These are phyloP conservation scores for Synanthedon vespiformis DNA, from an alignment of 2,888 invertebrate genomes.

Conservation along the genomic window DNA sequence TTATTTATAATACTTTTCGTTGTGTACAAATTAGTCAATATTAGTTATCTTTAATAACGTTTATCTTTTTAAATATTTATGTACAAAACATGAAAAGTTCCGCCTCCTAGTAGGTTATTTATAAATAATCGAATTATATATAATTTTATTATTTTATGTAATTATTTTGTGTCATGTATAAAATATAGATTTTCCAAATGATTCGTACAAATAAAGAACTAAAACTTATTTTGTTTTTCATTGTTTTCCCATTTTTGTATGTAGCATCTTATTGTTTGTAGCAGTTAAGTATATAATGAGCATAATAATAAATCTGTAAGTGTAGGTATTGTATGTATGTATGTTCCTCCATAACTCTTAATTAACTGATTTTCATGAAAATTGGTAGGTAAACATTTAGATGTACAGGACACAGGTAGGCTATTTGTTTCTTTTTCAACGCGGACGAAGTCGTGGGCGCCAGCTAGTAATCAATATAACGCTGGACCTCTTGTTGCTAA, in stretches of 20 bases:
- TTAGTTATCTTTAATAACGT: conserved; percentile 4
- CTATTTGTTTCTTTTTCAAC: too few species aligned
- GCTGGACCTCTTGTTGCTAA: too few species aligned
- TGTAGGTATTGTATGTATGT: too few species aligned
- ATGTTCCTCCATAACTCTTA: too few species aligned
- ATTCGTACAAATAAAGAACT: conserved; percentile 66
- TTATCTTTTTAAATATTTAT: conserved; percentile 4
- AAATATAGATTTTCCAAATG: conserved; percentile 14
- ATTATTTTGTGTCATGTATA: conserved; percentile 7
- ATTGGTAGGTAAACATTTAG: too few species aligned
- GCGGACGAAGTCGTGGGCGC: too few species aligned
- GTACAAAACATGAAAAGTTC: background rate
- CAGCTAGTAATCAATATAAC: too few species aligned
- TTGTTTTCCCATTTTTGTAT: background rate
- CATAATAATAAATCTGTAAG: too few species aligned
- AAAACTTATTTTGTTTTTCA: conserved; percentile 13
- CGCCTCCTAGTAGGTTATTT: conserved; percentile 3
- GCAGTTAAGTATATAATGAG: too few species aligned
- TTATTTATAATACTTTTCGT: conserved; percentile 3
- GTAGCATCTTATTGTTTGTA: too few species aligned
- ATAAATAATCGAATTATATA: conserved; percentile 5
- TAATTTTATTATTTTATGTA: conserved; percentile 5
- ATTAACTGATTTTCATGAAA: too few species aligned
- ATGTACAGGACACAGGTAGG: too few species aligned
- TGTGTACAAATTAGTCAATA: conserved; percentile 4